Base-by-base conservation (phyloP, 2,888 invertebrate species). In the Papilio gigon region DNA sequence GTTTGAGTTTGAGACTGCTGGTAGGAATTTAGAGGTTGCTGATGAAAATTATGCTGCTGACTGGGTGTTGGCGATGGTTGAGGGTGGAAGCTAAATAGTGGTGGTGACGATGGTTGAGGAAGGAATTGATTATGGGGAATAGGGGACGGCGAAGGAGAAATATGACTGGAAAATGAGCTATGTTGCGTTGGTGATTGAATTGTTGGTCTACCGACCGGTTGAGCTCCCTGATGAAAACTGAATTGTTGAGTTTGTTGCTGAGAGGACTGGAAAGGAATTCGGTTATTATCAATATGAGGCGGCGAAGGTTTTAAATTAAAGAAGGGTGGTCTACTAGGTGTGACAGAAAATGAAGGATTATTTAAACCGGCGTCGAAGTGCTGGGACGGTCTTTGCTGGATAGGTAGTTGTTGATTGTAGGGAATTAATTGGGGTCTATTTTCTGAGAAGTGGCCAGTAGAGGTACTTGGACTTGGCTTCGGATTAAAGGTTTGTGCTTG, bases 261-360 rank as follows among this genome's bases (percentile, higher is more conserved):
- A 65, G 76, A 77, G 40, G 81, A 77, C 44, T 89, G 88, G 79
- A 90, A 88, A 40, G 86, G 84, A 33, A 82, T 85, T n/a, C 88
- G 86, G 65, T 86, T 87, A 44, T 87, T 80, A 76, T 92, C 92
- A 70, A 88, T 75, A 30, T 84, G 85, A 6, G 90, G 92, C 44
- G 91, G 92, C 8, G 90, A 89, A 68, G 92, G 92, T 70, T 89
- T 91, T 0, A 90, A 81, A 67, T 92, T 92, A 67, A 90, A 84
- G 80, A 92, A 82, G 71, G 90, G 81, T 77, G 93, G 73, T 81
- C 89, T 78, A 63, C 81, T 89, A 4, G 90, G 85, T 44, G 80
- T 86, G 71, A 76, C 81, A 72, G 78, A 80, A 81, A 75, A 89
- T 70, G 80, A 83, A 76, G 90, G 75, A 78, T 90, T 82, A 75